phyloP scores from a whole-genome alignment of 2,113 vertebrate genomes.

The Cettia cetti region DNA sequence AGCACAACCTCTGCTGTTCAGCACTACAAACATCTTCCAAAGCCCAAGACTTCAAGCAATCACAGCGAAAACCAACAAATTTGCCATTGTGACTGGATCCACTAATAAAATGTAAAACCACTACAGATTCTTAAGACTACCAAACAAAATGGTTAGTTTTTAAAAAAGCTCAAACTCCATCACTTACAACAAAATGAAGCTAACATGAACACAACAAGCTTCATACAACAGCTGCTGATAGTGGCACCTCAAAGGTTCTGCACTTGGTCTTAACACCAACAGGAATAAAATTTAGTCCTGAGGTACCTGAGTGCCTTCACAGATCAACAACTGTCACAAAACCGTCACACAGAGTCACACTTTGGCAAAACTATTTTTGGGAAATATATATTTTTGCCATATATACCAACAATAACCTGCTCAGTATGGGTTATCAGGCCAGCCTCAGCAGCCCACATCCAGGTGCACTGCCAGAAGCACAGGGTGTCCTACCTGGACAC shows the following conservation, averaged over 20 bases:
- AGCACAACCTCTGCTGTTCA: neutral
- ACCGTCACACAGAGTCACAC: no score
- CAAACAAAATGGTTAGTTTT: neutral
- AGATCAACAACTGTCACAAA: neutral
- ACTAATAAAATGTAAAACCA: neutral
- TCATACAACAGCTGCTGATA: neutral
- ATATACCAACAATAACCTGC: neutral
- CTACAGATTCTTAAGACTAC: neutral
- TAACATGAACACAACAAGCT: neutral
- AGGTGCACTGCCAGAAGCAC: rapidly evolving
- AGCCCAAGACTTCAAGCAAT: neutral
- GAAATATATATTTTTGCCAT: neutral
- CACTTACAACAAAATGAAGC: neutral
- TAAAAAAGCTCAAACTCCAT: neutral
- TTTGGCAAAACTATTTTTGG: rapidly evolving
- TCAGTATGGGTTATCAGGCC: rapidly evolving
- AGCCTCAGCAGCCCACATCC: neutral
- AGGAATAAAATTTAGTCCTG: neutral
- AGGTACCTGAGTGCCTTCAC: neutral
- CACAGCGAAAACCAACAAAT: neutral
- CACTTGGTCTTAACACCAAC: neutral
- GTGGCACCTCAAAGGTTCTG: neutral
- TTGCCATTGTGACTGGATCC: neutral
- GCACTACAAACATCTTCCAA: neutral
- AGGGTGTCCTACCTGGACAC: slow-evolving; percentile 89